Evolutionary conservation across 2,113 vertebrate species (phyloP).

Genomic region (Sorex araneus): DNA sequence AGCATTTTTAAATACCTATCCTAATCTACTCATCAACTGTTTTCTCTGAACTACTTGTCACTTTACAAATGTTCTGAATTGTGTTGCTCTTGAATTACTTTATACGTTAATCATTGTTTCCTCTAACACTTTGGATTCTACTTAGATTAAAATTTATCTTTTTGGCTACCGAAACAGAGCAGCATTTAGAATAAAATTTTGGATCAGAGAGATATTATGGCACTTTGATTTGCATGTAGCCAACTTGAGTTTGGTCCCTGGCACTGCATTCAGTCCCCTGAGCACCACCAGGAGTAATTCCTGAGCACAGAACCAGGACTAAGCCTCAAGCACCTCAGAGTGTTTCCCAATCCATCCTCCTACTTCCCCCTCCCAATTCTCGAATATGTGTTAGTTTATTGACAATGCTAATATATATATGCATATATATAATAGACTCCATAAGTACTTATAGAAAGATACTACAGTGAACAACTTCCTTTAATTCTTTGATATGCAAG

Average conservation of each 20-base stretch:
- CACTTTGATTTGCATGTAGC: too few relatives aligned
- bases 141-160: not conserved
- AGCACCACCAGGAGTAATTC: too few relatives aligned
- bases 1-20: not conserved
- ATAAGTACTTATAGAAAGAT: not conserved
- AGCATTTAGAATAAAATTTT: not conserved
- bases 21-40: not conserved
- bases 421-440: too few relatives aligned
- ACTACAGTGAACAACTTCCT: not conserved
- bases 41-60: constrained; percentile 14
- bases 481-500: not conserved
- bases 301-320: too few relatives aligned
- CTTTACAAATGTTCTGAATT: not conserved
- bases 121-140: not conserved
- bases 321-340: too few relatives aligned
- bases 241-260: too few relatives aligned
- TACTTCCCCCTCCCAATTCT: too few relatives aligned
- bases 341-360: too few relatives aligned
- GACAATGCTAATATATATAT: not conserved
- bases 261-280: too few relatives aligned
- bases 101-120: not conserved
- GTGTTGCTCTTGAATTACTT: not conserved
- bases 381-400: constrained; percentile 15
- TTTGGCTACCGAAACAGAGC: not conserved
- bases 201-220: too few relatives aligned